These are phyloP conservation scores for Tanytarsus gracilentus DNA, from an alignment of 2,888 invertebrate species.

Conservation along the genomic window DNA sequence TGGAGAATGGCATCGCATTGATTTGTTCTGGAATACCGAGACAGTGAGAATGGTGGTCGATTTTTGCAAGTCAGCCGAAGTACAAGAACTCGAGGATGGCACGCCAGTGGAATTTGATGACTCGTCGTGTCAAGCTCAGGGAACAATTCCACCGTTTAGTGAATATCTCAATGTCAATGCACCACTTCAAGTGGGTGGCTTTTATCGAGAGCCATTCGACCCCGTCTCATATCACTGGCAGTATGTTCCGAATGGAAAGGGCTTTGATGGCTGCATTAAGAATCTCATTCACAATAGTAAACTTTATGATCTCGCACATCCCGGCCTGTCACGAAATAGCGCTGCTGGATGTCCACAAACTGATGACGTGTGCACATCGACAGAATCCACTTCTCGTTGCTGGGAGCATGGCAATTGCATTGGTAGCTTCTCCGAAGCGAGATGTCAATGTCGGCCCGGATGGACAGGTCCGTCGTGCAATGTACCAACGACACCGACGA, in stretches of 20 bases:
- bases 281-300: constrained; percentile 94
- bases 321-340: constrained; percentile 78
- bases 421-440: constrained; percentile 77
- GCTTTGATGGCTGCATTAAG: constrained; percentile 92
- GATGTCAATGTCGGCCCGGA: constrained; percentile 91
- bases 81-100: constrained; percentile 83
- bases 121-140: constrained; percentile 80
- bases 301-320: constrained; percentile 89
- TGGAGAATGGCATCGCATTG: constrained; percentile 95
- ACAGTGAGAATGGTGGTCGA: constrained; percentile 87
- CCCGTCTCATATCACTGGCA: constrained; percentile 85
- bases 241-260: constrained; percentile 79
- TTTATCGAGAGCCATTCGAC: constrained; percentile 82
- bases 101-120: constrained; percentile 82
- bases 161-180: constrained; percentile 94
- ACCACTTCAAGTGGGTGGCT: constrained; percentile 88
- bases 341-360: constrained; percentile 87
- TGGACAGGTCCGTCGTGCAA: constrained; percentile 88
- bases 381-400: constrained; percentile 75
- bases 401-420: constrained; percentile 93
- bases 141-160: constrained; percentile 86
- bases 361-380: constrained; percentile 82
- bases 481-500: constrained; percentile 77
- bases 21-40: constrained; percentile 93
- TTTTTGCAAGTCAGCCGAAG: constrained; percentile 80